Conservation (phyloP, 1,140 invertebrate species). For the Harpegnathos saltator region DNA sequence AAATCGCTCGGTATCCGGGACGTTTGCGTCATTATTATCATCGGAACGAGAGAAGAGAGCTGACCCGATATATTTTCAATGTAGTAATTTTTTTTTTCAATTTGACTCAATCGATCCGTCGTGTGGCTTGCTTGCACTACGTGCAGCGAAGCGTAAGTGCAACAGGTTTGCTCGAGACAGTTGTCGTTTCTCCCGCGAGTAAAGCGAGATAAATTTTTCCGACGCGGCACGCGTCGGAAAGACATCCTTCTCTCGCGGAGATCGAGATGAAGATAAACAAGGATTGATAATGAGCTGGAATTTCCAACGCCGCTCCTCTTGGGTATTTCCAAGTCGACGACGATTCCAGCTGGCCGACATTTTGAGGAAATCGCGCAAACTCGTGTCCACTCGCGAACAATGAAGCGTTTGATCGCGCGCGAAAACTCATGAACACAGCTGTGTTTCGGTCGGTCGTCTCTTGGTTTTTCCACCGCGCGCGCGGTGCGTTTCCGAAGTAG, state of each 20-base stretch:
- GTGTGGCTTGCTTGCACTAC: no score
- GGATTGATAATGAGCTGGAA: conserved; percentile 26
- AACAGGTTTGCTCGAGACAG: no score
- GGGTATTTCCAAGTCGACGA: conserved; percentile 1
- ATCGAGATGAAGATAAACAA: background rate
- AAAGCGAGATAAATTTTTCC: no score
- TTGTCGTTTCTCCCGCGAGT: no score
- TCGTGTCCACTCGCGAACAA: background rate
- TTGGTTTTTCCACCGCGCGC: conserved; percentile 1
- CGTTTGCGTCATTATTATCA: no score
- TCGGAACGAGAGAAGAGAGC: no score
- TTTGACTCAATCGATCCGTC: no score
- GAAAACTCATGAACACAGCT: conserved; percentile 2
- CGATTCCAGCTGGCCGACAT: background rate
- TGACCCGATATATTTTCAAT: no score
- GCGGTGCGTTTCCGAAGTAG: conserved; percentile 2
- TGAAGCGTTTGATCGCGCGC: background rate
- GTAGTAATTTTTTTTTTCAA: no score
- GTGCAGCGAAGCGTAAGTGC: no score
- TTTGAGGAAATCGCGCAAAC: conserved; percentile 32
- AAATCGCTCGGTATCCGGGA: conserved; percentile 25
- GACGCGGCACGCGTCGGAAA: background rate
- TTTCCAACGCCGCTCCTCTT: background rate
- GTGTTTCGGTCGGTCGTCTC: background rate
- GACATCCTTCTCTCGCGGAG: background rate